These are phyloP conservation scores for Tyto alba DNA, from an alignment of 2,113 vertebrate species.

Conservation along the genomic window DNA sequence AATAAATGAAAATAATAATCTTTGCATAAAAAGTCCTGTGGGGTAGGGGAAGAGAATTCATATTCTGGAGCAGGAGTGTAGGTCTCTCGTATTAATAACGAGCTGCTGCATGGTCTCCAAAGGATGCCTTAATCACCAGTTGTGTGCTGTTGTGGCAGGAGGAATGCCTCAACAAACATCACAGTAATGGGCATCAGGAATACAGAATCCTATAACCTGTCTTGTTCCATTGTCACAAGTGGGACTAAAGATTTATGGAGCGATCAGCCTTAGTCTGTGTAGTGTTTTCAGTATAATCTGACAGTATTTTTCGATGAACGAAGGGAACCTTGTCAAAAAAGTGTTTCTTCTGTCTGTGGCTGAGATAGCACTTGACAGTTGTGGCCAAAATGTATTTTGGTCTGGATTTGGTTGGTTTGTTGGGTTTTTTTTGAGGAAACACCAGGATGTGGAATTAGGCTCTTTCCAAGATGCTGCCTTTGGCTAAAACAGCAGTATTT, in stretches of 20 bases:
- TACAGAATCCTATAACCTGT: not conserved
- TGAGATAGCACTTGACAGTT: not conserved
- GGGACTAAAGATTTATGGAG: not conserved
- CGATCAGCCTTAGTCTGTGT: not conserved
- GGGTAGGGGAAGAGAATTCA: not conserved
- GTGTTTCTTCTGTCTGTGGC: not conserved
- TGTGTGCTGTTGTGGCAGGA: not conserved
- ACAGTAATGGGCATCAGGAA: not conserved
- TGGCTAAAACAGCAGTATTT: not conserved
- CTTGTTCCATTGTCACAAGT: not conserved
- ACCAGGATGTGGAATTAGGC: not conserved
- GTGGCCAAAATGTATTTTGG: not conserved
- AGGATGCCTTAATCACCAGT: not conserved
- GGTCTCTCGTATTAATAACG: not conserved
- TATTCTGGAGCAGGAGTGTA: not conserved
- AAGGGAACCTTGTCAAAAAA: not conserved
- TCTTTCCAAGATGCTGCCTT: not conserved
- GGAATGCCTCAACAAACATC: not conserved
- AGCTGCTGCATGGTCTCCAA: not conserved
- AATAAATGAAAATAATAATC: not conserved
- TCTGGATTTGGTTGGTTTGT: not conserved
- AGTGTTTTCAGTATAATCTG: not conserved
- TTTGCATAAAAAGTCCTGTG: not conserved
- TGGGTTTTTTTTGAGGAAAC: not conserved
- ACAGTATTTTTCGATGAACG: not conserved